Conservation (phyloP, 2,888 invertebrate genomes). For the Tenthredo notha region DNA sequence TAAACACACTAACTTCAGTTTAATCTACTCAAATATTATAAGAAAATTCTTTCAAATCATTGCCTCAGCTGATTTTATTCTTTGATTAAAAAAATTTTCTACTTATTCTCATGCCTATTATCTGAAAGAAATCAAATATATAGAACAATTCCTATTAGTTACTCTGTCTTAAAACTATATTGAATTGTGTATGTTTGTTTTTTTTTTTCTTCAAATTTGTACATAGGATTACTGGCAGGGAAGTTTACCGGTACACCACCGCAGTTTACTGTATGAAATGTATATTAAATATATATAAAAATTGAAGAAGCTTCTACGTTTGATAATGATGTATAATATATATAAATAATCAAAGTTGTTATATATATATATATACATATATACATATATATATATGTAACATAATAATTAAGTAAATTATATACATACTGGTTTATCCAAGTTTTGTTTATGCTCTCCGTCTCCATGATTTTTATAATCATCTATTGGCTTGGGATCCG, state of each 20-base stretch:
- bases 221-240: conserved; percentile 28
- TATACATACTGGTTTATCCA: conserved; percentile 67
- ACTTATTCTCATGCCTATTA: neutral
- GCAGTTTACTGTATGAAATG: conserved; percentile 1
- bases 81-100: neutral
- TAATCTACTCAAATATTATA: neutral
- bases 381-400: neutral
- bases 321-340: neutral
- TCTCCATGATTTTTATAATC: conserved; percentile 65
- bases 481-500: conserved; percentile 68
- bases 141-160: neutral
- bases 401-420: neutral
- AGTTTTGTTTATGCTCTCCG: conserved; percentile 64
- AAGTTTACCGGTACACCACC: conserved; percentile 49
- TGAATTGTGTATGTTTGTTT: neutral
- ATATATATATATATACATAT: too few species aligned
- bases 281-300: neutral
- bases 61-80: neutral
- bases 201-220: neutral
- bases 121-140: neutral
- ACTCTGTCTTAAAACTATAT: neutral
- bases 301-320: neutral
- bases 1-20: neutral
- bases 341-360: neutral
- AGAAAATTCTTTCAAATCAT: neutral